Conservation (phyloP, 2,113 vertebrate genomes). For the Grus americana region DNA sequence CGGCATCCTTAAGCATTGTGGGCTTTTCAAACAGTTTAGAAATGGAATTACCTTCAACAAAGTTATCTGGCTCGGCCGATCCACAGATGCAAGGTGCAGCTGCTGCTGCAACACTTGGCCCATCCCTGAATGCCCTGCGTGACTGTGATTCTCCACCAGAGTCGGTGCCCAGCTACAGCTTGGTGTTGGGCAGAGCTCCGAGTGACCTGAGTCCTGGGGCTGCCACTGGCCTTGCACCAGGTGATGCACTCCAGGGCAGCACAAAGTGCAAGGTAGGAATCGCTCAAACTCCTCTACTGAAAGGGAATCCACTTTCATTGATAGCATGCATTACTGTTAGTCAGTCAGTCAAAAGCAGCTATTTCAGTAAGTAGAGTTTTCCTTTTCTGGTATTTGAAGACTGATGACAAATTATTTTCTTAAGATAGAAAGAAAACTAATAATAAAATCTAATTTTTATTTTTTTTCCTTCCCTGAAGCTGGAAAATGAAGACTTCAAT, state of each 20-base stretch:
- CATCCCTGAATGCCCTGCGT: background rate
- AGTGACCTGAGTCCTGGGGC: slow-evolving; percentile 61
- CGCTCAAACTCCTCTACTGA: background rate
- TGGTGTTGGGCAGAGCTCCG: slow-evolving; percentile 18
- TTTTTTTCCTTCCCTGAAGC: slow-evolving; percentile 39
- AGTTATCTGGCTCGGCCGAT: slow-evolving; percentile 19
- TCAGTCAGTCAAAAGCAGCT: background rate
- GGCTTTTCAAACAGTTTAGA: slow-evolving; percentile 71
- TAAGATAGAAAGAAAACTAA: background rate
- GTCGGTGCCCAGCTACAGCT: slow-evolving; percentile 56
- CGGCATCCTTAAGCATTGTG: slow-evolving; percentile 68
- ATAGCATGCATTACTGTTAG: background rate
- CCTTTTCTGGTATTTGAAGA: background rate
- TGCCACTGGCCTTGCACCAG: slow-evolving; percentile 41
- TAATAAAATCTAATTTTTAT: background rate
- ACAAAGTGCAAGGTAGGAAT: slow-evolving; percentile 78
- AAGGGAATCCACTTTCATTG: background rate
- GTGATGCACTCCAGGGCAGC: slow-evolving; percentile 66
- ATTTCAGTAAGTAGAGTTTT: background rate
- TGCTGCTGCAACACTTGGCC: slow-evolving; percentile 20
- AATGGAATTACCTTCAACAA: slow-evolving; percentile 75
- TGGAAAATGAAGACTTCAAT: slow-evolving; percentile 73
- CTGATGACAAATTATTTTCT: background rate
- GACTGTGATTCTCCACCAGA: slow-evolving; percentile 71
- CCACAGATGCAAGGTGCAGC: slow-evolving; percentile 56